Conservation (phyloP, 2,113 vertebrate species). For the Python bivittatus region DNA sequence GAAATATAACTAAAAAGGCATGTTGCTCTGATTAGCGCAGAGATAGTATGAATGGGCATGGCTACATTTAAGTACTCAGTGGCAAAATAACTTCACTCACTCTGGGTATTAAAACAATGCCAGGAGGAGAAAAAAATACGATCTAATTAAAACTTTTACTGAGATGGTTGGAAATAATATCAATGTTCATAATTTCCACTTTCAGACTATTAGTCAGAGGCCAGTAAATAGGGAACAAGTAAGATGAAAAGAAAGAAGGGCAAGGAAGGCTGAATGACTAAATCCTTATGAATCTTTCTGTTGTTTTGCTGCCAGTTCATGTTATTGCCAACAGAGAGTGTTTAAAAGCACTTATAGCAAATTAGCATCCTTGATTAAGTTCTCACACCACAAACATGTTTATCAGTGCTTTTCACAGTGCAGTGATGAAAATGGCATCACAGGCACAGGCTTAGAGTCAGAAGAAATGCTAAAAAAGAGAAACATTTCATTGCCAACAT, state of each 20-base stretch:
- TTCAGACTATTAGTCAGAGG: conserved; percentile 10
- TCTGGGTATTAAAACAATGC: conserved; percentile 40
- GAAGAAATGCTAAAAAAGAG: conserved; percentile 52
- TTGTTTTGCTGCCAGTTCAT: conserved; percentile 47
- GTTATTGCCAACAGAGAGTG: conserved; percentile 55
- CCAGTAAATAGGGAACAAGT: conserved; percentile 28
- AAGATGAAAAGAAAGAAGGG: conserved; percentile 35
- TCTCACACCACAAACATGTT: conserved; percentile 42
- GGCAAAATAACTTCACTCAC: conserved; percentile 23
- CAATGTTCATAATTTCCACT: neutral
- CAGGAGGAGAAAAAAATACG: conserved; percentile 1
- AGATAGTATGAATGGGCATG: conserved; percentile 7
- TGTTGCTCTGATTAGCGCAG: neutral
- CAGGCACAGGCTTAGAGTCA: conserved; percentile 47
- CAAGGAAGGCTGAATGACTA: conserved; percentile 29
- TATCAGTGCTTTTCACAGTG: conserved; percentile 55
- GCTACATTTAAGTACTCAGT: conserved; percentile 11
- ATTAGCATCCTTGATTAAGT: conserved; percentile 43
- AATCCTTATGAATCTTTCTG: conserved; percentile 54
- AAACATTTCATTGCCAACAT: conserved; percentile 50
- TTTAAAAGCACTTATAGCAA: conserved; percentile 62
- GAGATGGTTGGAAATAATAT: conserved; percentile 25
- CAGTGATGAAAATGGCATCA: conserved; percentile 43
- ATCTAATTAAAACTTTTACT: conserved; percentile 26
- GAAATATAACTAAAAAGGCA: conserved; percentile 28